Base-by-base conservation (phyloP, 1,140 invertebrate species). In the Leptinotarsa texana region DNA sequence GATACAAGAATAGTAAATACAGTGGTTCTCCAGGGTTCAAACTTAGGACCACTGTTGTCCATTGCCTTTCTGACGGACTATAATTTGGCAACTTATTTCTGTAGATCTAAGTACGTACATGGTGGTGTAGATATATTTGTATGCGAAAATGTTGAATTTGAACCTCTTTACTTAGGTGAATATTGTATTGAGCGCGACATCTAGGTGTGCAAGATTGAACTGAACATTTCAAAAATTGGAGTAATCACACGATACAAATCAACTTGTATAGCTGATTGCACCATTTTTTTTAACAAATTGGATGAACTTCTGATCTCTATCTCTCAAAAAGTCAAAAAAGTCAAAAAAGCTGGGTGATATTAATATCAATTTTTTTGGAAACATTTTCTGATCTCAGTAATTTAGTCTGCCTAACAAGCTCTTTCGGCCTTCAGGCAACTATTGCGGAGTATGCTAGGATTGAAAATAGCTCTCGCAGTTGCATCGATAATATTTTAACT, bases 181-280 rank as follows among this genome's bases (percentile, higher is more conserved):
- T 57, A 57, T 57, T 57, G 15, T 57, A 57, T 57, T n/a, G 51
- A 57, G n/a, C 51, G 51, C n/a, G n/a, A 57, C 51, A 57, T 57
- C 51, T 15, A 57, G n/a, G 13, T 57, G 51, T 57, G 51, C n/a
- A 13, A 15, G 4, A 57, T 57, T 57, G 51, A 8, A 17, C 51
- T 57, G 1, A 17, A n/a, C 51, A 57, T 57, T n/a, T 57, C 51
- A 17, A 57, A 57, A n/a, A 57, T 57, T 57, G 51, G 8, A 57
- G n/a, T n/a, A 57, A 15, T 57, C 51, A 57, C 15, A 0, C 3
- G 17, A 57, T 57, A 57, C n/a, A 57, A 15, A 57, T 57, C n/a
- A 57, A 15, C 51, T 57, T 57, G 49, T n/a, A 57, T 57, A 57
- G 49, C 49, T 57, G 49, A 57, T 57, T 57, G 49, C 49, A 57